Evolutionary conservation across 2,888 invertebrate species (phyloP).

Genomic region (Serripes groenlandicus): DNA sequence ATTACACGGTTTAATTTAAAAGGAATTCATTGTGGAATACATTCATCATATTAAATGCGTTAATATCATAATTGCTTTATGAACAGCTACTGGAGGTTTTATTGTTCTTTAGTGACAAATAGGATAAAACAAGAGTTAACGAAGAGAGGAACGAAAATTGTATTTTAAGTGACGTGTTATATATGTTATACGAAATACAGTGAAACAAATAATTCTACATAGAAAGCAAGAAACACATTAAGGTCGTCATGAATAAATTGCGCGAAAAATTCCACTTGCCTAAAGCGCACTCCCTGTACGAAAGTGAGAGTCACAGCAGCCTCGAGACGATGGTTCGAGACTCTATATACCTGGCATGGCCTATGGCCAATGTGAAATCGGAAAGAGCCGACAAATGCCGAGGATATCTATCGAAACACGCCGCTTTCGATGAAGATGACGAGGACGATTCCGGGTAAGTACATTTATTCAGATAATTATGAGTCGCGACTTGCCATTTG

Average conservation of each 20-base stretch:
- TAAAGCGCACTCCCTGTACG: slow-evolving; percentile 56
- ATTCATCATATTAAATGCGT: no score
- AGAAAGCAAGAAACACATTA: neutral
- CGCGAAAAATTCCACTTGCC: slow-evolving; percentile 56
- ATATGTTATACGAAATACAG: neutral
- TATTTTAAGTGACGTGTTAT: no score
- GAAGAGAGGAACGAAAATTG: no score
- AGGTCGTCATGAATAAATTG: slow-evolving; percentile 54
- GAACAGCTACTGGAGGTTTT: no score
- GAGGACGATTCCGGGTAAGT: slow-evolving; percentile 45
- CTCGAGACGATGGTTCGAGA: slow-evolving; percentile 72
- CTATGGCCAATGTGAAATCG: slow-evolving; percentile 51
- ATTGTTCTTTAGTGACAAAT: no score
- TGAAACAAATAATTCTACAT: neutral
- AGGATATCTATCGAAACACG: slow-evolving; percentile 43
- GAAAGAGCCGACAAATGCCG: slow-evolving; percentile 29
- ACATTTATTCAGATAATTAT: no score
- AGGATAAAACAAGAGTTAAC: no score
- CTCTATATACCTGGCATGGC: slow-evolving; percentile 71
- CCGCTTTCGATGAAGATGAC: slow-evolving; percentile 59
- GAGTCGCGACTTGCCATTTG: no score
- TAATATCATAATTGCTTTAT: no score
- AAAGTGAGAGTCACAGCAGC: slow-evolving; percentile 42
- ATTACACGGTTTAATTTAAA: no score
- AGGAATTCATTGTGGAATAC: no score